Base-by-base conservation (phyloP, 2,888 invertebrate species). In the Camponotus fellah region DNA sequence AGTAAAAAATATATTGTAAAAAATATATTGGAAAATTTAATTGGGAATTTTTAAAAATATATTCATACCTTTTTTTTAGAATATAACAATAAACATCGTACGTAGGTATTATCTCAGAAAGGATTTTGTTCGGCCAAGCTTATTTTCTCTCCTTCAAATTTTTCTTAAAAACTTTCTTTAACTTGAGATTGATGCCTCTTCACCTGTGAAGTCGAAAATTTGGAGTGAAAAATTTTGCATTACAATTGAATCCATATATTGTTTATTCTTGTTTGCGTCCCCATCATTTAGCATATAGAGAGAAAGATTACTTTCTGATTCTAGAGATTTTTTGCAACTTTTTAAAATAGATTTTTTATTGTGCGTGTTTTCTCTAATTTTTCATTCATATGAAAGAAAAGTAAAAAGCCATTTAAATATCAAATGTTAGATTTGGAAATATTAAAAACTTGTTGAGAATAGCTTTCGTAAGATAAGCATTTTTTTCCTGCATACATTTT, bases 131-230 rank as follows among this genome's bases (percentile, higher is more conserved):
- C 92, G 90, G 60, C 95, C 95, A 58, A 95, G 92, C 65, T 95
- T 94, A 87, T 96, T 96, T 93, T 97, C 97, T 83, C 96, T 95
- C 87, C 96, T 93, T 4, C 6, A 98, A 95, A 32, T 97, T 96
- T 89, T 96, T 95, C 79, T 96, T 96, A 34, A 98, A 95, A 37
- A 96, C 96, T 90, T 96, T 95, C 93, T 98, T 97, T 8, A 98
- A 95, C 79, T 96, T 95, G 88, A 96, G 95, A 0, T 97, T 98
- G 82, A 97, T 96, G 91, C 95, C 96, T 17, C 91, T 26, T 26
- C 26, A 97, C 96, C 95, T 96, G 92, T 65, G 95, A 94, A 83
- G 62, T 53, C 12, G 12, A 68, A 32, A 32, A 56, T 58, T 17
- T 10, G 46, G 12, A 34, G 34, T 72, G 14, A 71, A 37, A 53